Percentiles rank a stretch among this genome's conserved stretches.
These are phyloP conservation scores for Entomyzon cyanotis DNA, from an alignment of 2,113 vertebrate genomes.

Conservation along the genomic window DNA sequence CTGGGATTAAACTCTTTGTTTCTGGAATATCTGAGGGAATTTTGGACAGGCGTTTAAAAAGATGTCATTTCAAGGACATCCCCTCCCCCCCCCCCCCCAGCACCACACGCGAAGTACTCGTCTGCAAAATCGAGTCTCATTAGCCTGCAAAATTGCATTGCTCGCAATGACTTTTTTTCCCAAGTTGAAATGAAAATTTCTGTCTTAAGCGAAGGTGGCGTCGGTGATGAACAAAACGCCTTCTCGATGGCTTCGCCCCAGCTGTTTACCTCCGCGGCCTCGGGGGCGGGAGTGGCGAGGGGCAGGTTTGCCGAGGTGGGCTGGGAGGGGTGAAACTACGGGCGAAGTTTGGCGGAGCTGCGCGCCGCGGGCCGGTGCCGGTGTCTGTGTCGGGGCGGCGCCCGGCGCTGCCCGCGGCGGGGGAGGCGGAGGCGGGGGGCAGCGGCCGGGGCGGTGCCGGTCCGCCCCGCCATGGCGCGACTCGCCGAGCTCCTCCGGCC, in stretches of 20 bases:
- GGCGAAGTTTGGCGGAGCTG: constrained; percentile 52
- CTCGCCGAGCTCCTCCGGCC: too few relatives aligned
- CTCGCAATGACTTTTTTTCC: constrained; percentile 61
- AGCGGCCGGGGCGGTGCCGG: background rate
- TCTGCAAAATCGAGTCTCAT: constrained; percentile 67
- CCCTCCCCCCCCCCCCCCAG: background rate
- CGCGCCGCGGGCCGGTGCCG: background rate
- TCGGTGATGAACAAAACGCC: constrained; percentile 38
- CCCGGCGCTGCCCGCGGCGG: background rate
- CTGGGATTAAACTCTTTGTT: constrained; percentile 57
- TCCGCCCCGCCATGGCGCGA: too few relatives aligned
- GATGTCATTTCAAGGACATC: constrained; percentile 75
- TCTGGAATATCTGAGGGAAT: constrained; percentile 4
- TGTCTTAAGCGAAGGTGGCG: background rate
- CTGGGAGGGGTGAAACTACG: background rate
- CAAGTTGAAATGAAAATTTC: constrained; percentile 56
- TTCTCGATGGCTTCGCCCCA: constrained; percentile 32
- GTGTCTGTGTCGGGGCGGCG: background rate
- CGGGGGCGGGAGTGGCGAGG: background rate
- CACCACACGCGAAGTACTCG: constrained; percentile 50
- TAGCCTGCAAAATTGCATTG: constrained; percentile 64
- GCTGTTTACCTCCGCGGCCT: constrained; percentile 43
- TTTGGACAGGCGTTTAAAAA: constrained; percentile 62
- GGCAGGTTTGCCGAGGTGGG: background rate
- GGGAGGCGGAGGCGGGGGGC: background rate